Evolutionary conservation across 2,113 vertebrate genomes (phyloP), one percentile per base, ranked within the genome.

Genomic region (Rana temporaria): DNA sequence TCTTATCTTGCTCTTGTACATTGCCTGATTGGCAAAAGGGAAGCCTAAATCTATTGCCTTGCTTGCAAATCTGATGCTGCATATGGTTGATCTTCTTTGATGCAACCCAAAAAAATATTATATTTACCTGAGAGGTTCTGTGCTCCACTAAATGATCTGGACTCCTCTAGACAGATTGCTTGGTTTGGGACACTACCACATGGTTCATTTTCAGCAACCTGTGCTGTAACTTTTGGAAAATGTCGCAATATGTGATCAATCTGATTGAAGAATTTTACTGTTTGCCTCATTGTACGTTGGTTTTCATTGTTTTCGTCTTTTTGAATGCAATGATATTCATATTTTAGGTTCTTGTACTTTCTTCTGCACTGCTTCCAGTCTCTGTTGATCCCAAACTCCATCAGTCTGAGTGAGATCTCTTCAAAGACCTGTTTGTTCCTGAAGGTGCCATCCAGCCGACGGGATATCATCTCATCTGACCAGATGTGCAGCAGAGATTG

Each of bases 281-380:
- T 90, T 69, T 91, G 92, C 53, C 88, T 88, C 30, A 48, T 32
- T 12, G 56, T 19, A 17, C 91, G 90, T 85, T 93, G 95, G 0
- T 88, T 85, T 77, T 87, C 26, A 84, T 92, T 24, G 86, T 93
- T 86, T 59, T 92, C 95, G n/a, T 95, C 94, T 68, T 94, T 95
- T 79, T 95, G 94, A 53, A 96, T 90, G 19, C 93, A 92, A 0
- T 94, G 92, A 84, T 97, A 96, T 71, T 97, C 90, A 2, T 96
- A 96, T 90, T 97, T 97, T 67, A 97, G 92, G 88, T 96, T 97
- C 86, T 96, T 97, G 89, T 96, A 95, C 86, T 97, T 97, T 3
- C 93, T 96, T 73, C 90, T 92, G 79, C 95, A 97, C 81, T 97
- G 94, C 84, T 97, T 98, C 95, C 94, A 96, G 90, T 97, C 95